Conservation (phyloP, 2,113 vertebrate species). For the Pitta sordida region DNA sequence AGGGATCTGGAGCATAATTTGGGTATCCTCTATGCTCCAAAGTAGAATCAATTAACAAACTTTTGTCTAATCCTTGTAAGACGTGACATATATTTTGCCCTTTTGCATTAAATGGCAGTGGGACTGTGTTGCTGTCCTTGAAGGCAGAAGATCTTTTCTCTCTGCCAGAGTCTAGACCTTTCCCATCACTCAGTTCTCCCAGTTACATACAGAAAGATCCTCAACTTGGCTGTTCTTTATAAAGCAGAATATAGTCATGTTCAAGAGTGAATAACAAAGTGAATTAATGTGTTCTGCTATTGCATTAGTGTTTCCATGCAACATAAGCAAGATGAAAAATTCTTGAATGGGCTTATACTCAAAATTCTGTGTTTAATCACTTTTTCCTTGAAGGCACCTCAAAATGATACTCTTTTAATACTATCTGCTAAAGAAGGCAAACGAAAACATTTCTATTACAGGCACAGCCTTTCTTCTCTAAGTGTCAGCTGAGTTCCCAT, state of each 20-base stretch:
- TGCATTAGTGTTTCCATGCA: neutral
- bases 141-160: neutral
- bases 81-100: neutral
- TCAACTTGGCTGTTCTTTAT: neutral
- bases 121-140: neutral
- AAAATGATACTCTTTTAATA: neutral
- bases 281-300: neutral
- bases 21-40: neutral
- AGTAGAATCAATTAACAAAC: neutral
- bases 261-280: neutral
- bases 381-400: neutral
- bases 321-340: neutral
- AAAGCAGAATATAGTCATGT: neutral
- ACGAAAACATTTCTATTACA: neutral
- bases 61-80: neutral
- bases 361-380: neutral
- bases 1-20: neutral
- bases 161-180: neutral
- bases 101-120: neutral
- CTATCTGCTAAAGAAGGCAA: neutral
- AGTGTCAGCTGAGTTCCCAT: neutral
- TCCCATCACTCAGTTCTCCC: neutral
- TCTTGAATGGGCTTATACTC: neutral
- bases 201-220: neutral
- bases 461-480: neutral